phyloP scores from a whole-genome alignment of 2,888 invertebrate species.

The Cheilosia urbana region DNA sequence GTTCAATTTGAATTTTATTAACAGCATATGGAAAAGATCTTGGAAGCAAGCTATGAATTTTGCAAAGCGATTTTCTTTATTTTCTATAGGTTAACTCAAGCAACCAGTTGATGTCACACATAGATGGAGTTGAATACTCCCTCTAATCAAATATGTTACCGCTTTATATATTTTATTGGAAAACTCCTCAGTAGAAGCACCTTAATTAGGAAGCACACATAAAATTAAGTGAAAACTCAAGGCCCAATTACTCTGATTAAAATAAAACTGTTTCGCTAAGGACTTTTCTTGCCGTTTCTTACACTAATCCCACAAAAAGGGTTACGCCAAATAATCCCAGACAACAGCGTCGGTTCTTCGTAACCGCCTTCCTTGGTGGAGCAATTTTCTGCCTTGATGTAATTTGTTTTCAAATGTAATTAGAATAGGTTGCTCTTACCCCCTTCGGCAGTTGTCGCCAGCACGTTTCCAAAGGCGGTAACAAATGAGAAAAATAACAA shows the following conservation, averaged over 20 bases:
- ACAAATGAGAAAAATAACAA: conserved; percentile 8
- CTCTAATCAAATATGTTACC: background rate
- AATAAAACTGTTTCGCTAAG: conserved; percentile 3
- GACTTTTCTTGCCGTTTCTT: background rate
- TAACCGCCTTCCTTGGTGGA: conserved; percentile 3
- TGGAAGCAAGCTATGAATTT: background rate
- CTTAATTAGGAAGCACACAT: background rate
- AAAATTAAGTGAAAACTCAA: conserved; percentile 11
- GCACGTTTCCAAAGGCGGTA: background rate
- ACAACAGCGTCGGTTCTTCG: background rate
- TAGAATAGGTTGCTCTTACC: conserved; percentile 23
- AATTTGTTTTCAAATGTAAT: conserved; percentile 66
- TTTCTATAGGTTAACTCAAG: background rate
- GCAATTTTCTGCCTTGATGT: conserved; percentile 6
- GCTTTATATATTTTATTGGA: background rate
- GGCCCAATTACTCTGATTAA: conserved; percentile 38
- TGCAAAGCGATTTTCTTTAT: background rate
- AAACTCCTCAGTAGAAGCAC: background rate
- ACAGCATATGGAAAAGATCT: conserved; percentile 57
- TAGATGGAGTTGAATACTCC: too few relatives aligned
- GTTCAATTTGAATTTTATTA: conserved; percentile 41
- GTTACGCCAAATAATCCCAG: conserved; percentile 22
- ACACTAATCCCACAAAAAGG: conserved; percentile 45
- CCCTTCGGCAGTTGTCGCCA: background rate
- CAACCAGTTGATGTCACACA: background rate